Evolutionary conservation across 2,113 vertebrate genomes (phyloP).

Genomic region (Gorsachius goisagi): DNA sequence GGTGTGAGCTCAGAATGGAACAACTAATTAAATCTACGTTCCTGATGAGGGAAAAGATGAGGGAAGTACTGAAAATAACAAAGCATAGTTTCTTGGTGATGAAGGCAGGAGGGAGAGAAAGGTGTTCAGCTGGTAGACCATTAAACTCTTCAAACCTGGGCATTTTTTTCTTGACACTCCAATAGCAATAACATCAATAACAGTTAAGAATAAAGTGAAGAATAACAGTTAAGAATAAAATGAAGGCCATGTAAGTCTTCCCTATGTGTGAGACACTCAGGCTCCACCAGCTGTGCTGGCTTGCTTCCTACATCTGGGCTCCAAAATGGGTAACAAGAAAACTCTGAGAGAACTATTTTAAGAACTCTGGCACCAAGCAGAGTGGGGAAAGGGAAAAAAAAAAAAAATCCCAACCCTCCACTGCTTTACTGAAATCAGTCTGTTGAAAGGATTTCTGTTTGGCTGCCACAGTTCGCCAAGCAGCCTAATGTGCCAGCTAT

Average conservation of each 20-base stretch:
- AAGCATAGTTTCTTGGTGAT: neutral
- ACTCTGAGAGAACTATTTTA: conserved; percentile 73
- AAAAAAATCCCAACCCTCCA: neutral
- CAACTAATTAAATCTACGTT: neutral
- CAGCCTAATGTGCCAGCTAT: conserved; percentile 56
- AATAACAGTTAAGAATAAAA: neutral
- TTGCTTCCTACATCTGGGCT: conserved; percentile 69
- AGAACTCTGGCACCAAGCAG: conserved; percentile 63
- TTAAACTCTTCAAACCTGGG: neutral
- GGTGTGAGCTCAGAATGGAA: neutral
- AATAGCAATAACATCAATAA: conserved; percentile 32
- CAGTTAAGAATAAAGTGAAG: neutral
- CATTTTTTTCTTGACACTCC: neutral
- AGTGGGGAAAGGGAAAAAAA: neutral
- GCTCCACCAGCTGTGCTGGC: conserved; percentile 71
- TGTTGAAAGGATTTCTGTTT: conserved; percentile 66
- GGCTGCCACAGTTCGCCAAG: conserved; percentile 60
- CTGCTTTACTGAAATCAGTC: conserved; percentile 67
- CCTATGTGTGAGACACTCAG: conserved; percentile 54
- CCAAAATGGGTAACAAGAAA: conserved; percentile 59
- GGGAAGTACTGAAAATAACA: neutral
- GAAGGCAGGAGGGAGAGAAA: neutral
- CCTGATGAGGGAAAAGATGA: neutral
- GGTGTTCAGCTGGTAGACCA: neutral
- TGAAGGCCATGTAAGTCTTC: conserved; percentile 47